phyloP scores from a whole-genome alignment of 2,113 vertebrate genomes.

The Polyodon spathula region DNA sequence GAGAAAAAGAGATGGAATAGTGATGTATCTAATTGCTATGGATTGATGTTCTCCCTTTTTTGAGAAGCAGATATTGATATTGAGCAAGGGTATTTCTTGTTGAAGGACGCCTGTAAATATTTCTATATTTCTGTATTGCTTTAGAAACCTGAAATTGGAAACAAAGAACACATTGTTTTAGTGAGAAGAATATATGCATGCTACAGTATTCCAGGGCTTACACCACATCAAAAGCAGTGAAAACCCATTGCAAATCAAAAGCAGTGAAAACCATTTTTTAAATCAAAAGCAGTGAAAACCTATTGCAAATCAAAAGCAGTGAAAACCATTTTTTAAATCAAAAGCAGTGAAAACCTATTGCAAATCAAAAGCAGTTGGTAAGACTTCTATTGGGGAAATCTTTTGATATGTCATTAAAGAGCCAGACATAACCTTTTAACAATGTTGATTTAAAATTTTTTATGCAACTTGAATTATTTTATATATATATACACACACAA shows the following conservation, averaged over 20 bases:
- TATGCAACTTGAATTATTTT: background rate
- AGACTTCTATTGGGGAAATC: conserved; percentile 21
- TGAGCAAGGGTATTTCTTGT: too few species aligned
- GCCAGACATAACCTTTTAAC: conserved; percentile 16
- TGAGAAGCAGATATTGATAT: too few species aligned
- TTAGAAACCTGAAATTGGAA: conserved; percentile 13
- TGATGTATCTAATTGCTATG: too few species aligned
- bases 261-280: too few species aligned
- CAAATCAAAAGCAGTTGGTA: conserved; percentile 28
- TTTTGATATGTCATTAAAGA: conserved; percentile 20
- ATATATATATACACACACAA: too few species aligned
- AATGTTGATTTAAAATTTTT: conserved; percentile 4
- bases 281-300: too few species aligned
- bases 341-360: conserved; percentile 24
- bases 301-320: conserved; percentile 28
- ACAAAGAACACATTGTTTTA: conserved; percentile 19
- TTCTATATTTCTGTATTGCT: conserved; percentile 5
- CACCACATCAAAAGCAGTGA: conserved; percentile 20
- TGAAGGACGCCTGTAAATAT: background rate
- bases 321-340: too few species aligned
- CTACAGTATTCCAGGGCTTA: conserved; percentile 17
- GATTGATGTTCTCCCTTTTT: too few species aligned
- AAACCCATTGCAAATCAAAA: conserved; percentile 32
- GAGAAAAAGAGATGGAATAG: too few species aligned
- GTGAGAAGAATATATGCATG: conserved; percentile 12